phyloP scores from a whole-genome alignment of 2,113 vertebrate genomes.

The Pitta sordida region DNA sequence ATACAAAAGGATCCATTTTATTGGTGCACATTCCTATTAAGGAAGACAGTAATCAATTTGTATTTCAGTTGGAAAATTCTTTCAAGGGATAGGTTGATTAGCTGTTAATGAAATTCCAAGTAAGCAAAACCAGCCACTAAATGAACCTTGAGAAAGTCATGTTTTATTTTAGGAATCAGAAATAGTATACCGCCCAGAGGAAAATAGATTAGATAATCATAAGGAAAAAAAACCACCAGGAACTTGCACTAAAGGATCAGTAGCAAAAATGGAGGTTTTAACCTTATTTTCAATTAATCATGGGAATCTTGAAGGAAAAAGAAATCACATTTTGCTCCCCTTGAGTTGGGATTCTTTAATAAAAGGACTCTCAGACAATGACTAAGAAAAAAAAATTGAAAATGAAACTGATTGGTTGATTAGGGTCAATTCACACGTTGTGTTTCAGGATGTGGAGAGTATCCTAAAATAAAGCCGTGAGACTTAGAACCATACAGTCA shows the following conservation, averaged over 20 bases:
- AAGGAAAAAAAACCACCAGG: not conserved
- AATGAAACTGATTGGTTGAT: not conserved
- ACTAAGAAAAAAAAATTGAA: not conserved
- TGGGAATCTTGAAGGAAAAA: not conserved
- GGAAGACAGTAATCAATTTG: not conserved
- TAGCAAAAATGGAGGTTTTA: not conserved
- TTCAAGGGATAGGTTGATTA: not conserved
- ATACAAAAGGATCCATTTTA: not conserved
- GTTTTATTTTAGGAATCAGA: not conserved
- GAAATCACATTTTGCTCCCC: not conserved
- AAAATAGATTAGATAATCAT: not conserved
- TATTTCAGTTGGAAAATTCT: not conserved
- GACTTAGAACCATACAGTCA: not conserved
- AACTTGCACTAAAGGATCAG: not conserved
- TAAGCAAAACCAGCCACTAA: not conserved
- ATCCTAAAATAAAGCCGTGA: not conserved
- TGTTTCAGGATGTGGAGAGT: not conserved
- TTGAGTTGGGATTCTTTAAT: not conserved
- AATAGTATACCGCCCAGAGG: not conserved
- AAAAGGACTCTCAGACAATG: not conserved
- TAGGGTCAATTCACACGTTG: not conserved
- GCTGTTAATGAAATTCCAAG: not conserved
- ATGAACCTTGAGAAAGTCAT: not conserved
- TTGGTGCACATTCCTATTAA: not conserved
- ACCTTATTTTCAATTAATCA: not conserved